Evolutionary conservation across 2,113 vertebrate species (phyloP).

Genomic region (Pheucticus melanocephalus): DNA sequence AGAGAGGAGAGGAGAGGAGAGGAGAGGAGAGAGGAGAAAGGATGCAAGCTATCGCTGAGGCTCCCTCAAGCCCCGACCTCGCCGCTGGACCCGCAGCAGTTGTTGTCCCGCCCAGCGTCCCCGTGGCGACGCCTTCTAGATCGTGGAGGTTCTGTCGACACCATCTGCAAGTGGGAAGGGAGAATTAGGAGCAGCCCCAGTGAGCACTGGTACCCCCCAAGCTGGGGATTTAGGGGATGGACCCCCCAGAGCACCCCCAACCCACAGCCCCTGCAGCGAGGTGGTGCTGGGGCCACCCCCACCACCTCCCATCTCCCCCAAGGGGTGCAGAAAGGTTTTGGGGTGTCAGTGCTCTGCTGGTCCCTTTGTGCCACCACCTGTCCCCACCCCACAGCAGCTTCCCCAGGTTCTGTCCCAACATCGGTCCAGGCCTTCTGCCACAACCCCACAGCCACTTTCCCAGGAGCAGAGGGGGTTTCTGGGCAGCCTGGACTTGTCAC

Average conservation of each 20-base stretch:
- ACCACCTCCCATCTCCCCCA: neutral
- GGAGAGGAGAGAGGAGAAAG: conserved; percentile 41
- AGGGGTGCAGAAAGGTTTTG: neutral
- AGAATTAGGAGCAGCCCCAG: neutral
- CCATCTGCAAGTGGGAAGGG: conserved; percentile 76
- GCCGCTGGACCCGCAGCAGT: conserved; percentile 79
- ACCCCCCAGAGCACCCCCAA: neutral
- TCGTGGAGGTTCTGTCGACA: conserved; percentile 94
- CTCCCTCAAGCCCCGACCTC: conserved; percentile 63
- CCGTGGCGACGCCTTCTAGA: conserved; percentile 76
- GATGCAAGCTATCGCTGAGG: conserved; percentile 71
- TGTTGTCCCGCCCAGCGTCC: conserved; percentile 75
- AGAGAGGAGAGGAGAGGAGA: neutral
- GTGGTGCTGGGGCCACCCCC: neutral
- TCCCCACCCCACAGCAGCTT: neutral
- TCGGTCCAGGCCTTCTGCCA: neutral
- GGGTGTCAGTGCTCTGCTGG: neutral
- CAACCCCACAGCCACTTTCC: rapidly evolving
- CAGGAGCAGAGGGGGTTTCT: neutral
- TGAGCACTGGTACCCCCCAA: neutral
- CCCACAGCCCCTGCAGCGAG: rapidly evolving
- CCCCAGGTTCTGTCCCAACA: rapidly evolving
- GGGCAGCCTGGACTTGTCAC: rapidly evolving
- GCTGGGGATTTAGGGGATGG: neutral
- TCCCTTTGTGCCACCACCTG: neutral